Conservation (phyloP, 2,113 vertebrate genomes). For the Patagioenas fasciata region DNA sequence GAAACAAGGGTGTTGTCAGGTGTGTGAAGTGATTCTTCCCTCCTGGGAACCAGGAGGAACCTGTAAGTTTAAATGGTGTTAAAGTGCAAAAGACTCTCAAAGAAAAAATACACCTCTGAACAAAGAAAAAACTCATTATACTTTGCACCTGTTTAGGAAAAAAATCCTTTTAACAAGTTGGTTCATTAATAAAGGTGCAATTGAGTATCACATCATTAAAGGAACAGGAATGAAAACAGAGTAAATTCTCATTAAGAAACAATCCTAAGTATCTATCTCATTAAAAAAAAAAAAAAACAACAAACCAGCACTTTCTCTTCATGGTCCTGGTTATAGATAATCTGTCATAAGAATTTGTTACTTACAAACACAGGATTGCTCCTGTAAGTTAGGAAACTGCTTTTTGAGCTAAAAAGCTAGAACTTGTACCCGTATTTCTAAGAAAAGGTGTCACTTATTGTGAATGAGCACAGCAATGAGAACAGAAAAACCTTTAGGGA, state of each 20-base stretch:
- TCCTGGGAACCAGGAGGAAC: constrained; percentile 79
- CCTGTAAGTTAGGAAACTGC: background rate
- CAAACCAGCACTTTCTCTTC: background rate
- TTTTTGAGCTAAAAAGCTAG: background rate
- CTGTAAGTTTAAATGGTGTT: constrained; percentile 79
- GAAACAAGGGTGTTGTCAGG: background rate
- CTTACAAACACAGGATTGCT: background rate
- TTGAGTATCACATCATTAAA: constrained; percentile 59
- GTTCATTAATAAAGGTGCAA: constrained; percentile 63
- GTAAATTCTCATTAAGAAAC: background rate
- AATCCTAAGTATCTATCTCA: background rate
- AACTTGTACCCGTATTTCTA: background rate
- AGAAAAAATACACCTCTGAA: constrained; percentile 71
- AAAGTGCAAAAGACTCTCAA: constrained; percentile 69
- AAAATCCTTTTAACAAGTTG: constrained; percentile 61
- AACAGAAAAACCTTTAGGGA: constrained; percentile 22
- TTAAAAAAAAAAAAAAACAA: background rate
- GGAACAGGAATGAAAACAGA: constrained; percentile 8
- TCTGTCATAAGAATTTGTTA: background rate
- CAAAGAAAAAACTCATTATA: constrained; percentile 70
- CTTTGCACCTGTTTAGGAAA: constrained; percentile 85
- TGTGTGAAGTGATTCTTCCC: constrained; percentile 30
- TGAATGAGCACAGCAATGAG: background rate
- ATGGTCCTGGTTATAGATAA: background rate
- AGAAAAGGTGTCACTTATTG: background rate